Conservation (phyloP, 2,888 invertebrate species). For the Cyrtodaria siliqua region DNA sequence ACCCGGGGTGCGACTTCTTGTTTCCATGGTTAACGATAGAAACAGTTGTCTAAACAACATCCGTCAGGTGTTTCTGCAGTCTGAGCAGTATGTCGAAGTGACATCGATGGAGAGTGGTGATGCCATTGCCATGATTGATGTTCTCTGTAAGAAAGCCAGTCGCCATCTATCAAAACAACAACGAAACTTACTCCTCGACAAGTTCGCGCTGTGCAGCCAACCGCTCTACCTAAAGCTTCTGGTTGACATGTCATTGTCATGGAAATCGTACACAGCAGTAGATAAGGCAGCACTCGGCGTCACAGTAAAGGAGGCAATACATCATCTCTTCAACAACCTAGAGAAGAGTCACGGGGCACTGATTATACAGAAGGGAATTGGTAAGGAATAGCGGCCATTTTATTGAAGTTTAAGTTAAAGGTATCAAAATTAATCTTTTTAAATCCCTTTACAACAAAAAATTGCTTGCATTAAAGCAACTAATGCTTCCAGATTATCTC, state of each 20-base stretch:
- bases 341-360: constrained; percentile 75
- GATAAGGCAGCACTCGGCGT: constrained; percentile 60
- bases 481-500: no score
- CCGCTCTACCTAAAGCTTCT: constrained; percentile 78
- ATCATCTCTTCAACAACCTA: constrained; percentile 71
- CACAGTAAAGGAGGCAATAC: constrained; percentile 69
- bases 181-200: constrained; percentile 66
- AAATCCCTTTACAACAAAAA: no score
- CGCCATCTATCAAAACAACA: constrained; percentile 72
- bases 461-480: no score
- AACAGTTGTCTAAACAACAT: constrained; percentile 67
- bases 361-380: constrained; percentile 72
- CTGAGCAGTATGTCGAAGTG: constrained; percentile 69
- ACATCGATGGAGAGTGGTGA: constrained; percentile 50
- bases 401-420: no score
- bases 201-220: constrained; percentile 63
- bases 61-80: constrained; percentile 44
- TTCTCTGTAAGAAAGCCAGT: constrained; percentile 41
- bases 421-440: no score
- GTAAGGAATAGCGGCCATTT: no score
- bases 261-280: constrained; percentile 74
- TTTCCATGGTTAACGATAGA: constrained; percentile 72
- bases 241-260: constrained; percentile 70
- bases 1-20: constrained; percentile 69
- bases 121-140: constrained; percentile 65